Base-by-base conservation (phyloP, 1,140 invertebrate species). In the Solen grandis region DNA sequence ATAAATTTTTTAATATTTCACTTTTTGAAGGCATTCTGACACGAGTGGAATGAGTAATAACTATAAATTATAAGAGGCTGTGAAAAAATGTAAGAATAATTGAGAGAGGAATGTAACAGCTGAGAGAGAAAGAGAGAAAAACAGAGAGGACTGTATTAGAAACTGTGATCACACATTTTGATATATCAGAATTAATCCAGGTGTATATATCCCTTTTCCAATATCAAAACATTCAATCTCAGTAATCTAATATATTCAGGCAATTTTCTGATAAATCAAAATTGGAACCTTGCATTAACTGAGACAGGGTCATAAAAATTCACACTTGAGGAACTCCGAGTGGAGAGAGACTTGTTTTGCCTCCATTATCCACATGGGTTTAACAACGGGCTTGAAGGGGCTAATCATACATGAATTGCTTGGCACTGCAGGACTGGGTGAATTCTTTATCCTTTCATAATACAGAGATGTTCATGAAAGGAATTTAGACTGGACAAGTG, bases 301-400 rank as follows among this genome's bases (percentile, higher is more conserved):
- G 50, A 19, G 68, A 2, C 68, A 55, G 52, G 68, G n/a, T 70
- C 68, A 57, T 70, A n/a, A 70, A 70, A 70, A 38, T 70, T 70
- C 57, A 70, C 68, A 70, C 68, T 70, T 70, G 68, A 70, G 68
- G 68, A 70, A 70, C n/a, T 70, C 29, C 8, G 57, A 50, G 50
- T 70, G 8, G 55, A 52, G 52, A 70, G 52, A n/a, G 38, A 29
- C 46, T 25, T 22, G 41, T 57, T 69, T 69, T 70, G 68, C 50
- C 62, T 41, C 62, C 62, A 41, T 41, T 41, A n/a, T 66, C 22
- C 25, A 14, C 22, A 66, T 25, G 62, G 62, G 25, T 41, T 66
- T 66, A 35, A 25, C 16, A 62, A 62, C 38, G 29, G 59, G 38
- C 31, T 14, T 62, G 59, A 31, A 31, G 38, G 59, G 14, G 1